Conservation (phyloP, 1,140 invertebrate species). For the Leptopilina boulardi region DNA sequence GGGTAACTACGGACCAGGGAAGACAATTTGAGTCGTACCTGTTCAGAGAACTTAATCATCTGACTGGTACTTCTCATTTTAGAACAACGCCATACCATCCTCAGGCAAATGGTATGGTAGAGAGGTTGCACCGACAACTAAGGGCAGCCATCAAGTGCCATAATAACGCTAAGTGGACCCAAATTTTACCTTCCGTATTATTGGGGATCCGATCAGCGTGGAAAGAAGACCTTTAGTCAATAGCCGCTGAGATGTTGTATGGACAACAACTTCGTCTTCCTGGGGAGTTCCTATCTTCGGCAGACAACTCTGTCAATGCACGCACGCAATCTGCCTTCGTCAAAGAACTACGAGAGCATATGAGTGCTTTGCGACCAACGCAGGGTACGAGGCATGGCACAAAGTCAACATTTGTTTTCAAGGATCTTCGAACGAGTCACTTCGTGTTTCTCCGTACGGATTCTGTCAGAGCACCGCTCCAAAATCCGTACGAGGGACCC, state of each 20-base stretch:
- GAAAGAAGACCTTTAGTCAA: not conserved
- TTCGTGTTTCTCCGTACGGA: constrained; percentile 55
- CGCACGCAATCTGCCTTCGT: not conserved
- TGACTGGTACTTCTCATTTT: no score
- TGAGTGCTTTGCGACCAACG: constrained; percentile 5
- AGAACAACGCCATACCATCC: no score
- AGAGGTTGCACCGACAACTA: no score
- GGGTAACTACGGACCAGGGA: constrained; percentile 64
- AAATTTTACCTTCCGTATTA: constrained; percentile 64
- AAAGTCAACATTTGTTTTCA: constrained; percentile 45
- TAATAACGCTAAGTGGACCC: constrained; percentile 49
- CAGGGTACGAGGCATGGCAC: constrained; percentile 22
- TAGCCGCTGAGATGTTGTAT: not conserved
- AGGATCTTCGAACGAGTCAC: constrained; percentile 41
- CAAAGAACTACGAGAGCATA: not conserved
- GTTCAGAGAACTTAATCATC: no score
- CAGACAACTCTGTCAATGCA: not conserved
- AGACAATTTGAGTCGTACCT: constrained; percentile 62
- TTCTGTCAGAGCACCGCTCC: constrained; percentile 49
- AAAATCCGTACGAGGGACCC: constrained; percentile 63
- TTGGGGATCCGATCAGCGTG: constrained; percentile 53
- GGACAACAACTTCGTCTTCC: not conserved
- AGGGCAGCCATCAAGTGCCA: constrained; percentile 48
- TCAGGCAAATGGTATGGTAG: no score
- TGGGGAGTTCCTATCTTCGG: not conserved